These are phyloP conservation scores for Propsilocerus akamusi DNA, from an alignment of 1,140 invertebrate species.

Conservation along the genomic window DNA sequence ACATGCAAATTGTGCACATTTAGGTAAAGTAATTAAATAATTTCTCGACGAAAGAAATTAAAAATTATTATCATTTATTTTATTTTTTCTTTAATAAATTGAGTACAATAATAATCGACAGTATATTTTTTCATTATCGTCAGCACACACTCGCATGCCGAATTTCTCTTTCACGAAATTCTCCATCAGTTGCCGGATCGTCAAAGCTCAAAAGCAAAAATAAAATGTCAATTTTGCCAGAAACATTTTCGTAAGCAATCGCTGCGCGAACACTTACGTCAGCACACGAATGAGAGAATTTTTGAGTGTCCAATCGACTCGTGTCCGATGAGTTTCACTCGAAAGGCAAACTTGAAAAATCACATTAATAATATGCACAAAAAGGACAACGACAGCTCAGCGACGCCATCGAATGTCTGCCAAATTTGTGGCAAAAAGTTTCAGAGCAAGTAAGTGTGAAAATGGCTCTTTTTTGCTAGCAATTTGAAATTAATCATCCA, in stretches of 20 bases:
- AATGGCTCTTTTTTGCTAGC: background rate
- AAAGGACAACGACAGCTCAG: background rate
- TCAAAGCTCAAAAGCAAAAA: slow-evolving; percentile 25
- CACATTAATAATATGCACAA: slow-evolving; percentile 31
- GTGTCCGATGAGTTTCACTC: slow-evolving; percentile 42
- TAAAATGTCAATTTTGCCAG: slow-evolving; percentile 43
- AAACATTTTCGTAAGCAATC: slow-evolving; percentile 48
- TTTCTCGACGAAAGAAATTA: background rate
- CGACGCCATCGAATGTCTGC: slow-evolving; percentile 1
- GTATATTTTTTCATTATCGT: slow-evolving; percentile 1
- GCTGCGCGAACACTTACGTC: slow-evolving; percentile 44
- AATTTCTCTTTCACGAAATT: slow-evolving; percentile 43
- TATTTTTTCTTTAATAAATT: background rate
- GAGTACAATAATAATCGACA: background rate
- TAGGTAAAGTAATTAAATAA: slow-evolving; percentile 7
- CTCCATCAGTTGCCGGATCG: slow-evolving; percentile 29
- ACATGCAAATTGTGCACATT: slow-evolving; percentile 27
- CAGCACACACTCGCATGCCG: slow-evolving; percentile 27
- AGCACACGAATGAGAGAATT: slow-evolving; percentile 61
- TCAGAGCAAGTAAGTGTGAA: background rate
- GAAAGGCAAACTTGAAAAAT: slow-evolving; percentile 34
- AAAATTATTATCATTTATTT: background rate
- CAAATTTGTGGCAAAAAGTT: slow-evolving; percentile 3
- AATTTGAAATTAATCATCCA: too few species aligned
- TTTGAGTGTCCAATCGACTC: slow-evolving; percentile 31